Evolutionary conservation across 2,797 vertebrate genomes (phyloP).

Genomic region (Brachyrhaphis roseni): DNA sequence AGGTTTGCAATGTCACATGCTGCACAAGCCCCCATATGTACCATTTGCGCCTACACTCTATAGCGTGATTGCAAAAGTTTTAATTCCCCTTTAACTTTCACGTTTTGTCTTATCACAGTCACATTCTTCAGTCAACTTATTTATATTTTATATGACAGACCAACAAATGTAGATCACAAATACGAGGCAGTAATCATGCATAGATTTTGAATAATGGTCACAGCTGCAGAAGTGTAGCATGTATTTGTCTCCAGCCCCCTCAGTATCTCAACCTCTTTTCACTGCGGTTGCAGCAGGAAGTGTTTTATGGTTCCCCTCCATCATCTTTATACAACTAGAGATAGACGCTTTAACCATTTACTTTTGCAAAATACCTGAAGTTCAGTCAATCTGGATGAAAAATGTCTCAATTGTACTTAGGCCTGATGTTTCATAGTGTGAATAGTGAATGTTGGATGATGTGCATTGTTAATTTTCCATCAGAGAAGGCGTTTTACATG

Average conservation of each 20-base stretch:
- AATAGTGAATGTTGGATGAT: not conserved
- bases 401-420: not conserved
- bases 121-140: not conserved
- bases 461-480: not conserved
- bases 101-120: not conserved
- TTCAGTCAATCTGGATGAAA: not conserved
- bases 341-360: not conserved
- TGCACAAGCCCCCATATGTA: constrained; percentile 18
- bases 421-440: not conserved
- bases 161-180: not conserved
- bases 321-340: not conserved
- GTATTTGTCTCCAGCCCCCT: not conserved
- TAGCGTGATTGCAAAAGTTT: not conserved
- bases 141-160: not conserved
- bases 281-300: not conserved
- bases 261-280: not conserved
- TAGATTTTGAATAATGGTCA: not conserved
- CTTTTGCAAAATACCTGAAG: not conserved
- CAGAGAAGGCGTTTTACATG: not conserved
- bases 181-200: not conserved
- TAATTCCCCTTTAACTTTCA: not conserved
- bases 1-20: constrained; percentile 65
- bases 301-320: not conserved
- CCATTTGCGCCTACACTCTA: constrained; percentile 12
- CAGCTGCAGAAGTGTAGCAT: not conserved